phyloP scores from a whole-genome alignment of 2,113 vertebrate genomes.

The Pantherophis guttatus region DNA sequence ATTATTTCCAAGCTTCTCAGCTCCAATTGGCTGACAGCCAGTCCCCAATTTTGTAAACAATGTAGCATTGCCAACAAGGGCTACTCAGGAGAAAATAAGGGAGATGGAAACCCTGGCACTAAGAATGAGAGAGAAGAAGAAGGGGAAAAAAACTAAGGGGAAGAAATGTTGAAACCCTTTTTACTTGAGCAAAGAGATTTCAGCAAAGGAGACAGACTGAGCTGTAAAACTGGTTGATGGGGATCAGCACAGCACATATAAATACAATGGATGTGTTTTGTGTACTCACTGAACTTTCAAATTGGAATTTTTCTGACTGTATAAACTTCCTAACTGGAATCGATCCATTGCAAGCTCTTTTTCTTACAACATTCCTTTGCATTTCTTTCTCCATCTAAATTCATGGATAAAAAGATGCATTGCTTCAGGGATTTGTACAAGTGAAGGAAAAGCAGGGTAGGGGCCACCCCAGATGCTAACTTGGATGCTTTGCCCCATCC shows the following conservation, averaged over 20 bases:
- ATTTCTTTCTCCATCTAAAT: neutral
- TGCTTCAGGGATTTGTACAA: too few relatives aligned
- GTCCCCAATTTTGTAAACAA: slow-evolving; percentile 58
- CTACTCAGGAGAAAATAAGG: slow-evolving; percentile 29
- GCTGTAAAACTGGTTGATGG: fast-evolving
- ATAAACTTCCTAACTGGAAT: neutral
- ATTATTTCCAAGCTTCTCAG: slow-evolving; percentile 60
- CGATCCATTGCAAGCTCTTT: neutral
- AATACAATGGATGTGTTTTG: neutral
- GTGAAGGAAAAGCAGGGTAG: neutral
- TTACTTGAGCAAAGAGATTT: neutral
- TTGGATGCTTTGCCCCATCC: neutral
- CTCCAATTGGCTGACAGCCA: slow-evolving; percentile 70
- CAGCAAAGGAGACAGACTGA: slow-evolving; percentile 7
- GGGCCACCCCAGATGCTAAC: neutral
- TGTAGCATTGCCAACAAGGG: slow-evolving; percentile 29
- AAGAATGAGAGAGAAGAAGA: neutral
- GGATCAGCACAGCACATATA: neutral
- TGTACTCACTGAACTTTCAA: neutral
- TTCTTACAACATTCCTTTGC: neutral
- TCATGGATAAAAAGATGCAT: neutral
- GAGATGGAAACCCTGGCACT: slow-evolving; percentile 31
- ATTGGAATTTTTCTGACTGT: neutral
- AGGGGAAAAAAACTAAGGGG: neutral
- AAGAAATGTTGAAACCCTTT: neutral